Percentiles rank a stretch among this genome's conserved stretches.
phyloP scores from a whole-genome alignment of 2,888 invertebrate species.

The Acanthosepion pharaonis region DNA sequence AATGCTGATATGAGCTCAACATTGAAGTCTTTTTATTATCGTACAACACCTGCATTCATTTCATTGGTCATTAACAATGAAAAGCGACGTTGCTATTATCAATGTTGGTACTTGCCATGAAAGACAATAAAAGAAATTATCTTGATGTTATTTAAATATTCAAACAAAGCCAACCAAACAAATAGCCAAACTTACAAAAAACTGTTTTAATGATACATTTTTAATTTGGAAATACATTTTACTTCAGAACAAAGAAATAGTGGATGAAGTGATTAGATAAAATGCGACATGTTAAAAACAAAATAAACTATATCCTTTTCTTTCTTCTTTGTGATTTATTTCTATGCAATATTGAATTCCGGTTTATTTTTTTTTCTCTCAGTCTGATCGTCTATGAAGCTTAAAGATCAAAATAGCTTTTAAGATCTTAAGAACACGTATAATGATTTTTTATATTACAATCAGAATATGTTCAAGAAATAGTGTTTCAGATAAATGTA shows the following conservation, averaged over 20 bases:
- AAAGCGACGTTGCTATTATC: not conserved
- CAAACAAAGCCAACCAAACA: not conserved
- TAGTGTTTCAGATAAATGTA: no score
- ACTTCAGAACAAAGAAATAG: not conserved
- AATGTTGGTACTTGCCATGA: not conserved
- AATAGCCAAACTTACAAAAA: not conserved
- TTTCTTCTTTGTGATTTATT: not conserved
- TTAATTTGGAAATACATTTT: not conserved
- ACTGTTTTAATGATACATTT: not conserved
- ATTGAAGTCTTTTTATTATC: no score
- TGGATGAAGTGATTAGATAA: not conserved
- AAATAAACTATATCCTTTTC: no score
- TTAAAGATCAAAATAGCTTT: not conserved
- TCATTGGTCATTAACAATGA: not conserved
- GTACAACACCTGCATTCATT: no score
- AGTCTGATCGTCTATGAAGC: not conserved
- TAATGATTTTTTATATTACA: no score
- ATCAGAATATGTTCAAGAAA: no score
- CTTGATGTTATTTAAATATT: not conserved
- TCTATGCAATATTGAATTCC: not conserved
- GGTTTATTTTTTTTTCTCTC: not conserved
- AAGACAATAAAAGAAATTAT: not conserved
- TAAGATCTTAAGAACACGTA: no score
- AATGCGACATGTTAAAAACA: not conserved
- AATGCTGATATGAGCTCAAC: no score